These are phyloP conservation scores for Gasterosteus nipponicus DNA, from an alignment of 2,113 vertebrate species.

Conservation along the genomic window DNA sequence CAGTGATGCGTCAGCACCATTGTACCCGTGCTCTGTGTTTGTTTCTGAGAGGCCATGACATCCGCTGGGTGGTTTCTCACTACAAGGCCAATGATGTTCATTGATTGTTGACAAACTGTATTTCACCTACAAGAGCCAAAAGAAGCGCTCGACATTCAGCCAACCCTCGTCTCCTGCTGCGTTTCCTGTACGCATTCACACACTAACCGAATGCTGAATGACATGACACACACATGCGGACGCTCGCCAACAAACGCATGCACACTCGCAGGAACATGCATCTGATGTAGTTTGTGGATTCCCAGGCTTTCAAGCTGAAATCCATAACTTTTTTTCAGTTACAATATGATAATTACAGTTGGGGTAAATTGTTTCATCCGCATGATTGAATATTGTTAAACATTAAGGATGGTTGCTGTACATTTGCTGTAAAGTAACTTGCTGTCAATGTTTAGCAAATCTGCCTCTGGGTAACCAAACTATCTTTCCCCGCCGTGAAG, in stretches of 20 bases:
- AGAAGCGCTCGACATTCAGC: conserved; percentile 8
- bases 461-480: too few relatives aligned
- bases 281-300: not conserved
- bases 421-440: not conserved
- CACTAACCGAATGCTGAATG: not conserved
- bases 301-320: not conserved
- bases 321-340: not conserved
- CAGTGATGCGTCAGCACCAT: not conserved
- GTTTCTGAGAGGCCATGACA: not conserved
- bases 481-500: not conserved
- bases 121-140: not conserved
- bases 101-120: not conserved
- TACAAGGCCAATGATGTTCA: not conserved
- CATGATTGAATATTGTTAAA: not conserved
- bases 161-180: not conserved
- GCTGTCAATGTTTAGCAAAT: not conserved
- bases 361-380: not conserved
- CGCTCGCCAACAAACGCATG: too few relatives aligned
- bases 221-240: not conserved
- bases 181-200: conserved; percentile 6
- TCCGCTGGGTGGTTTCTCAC: not conserved
- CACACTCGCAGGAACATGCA: conserved; percentile 20
- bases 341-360: not conserved
- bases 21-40: not conserved
- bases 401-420: not conserved